These are phyloP conservation scores for Panthera leo DNA, from an alignment of 2,113 vertebrate genomes.

Conservation along the genomic window DNA sequence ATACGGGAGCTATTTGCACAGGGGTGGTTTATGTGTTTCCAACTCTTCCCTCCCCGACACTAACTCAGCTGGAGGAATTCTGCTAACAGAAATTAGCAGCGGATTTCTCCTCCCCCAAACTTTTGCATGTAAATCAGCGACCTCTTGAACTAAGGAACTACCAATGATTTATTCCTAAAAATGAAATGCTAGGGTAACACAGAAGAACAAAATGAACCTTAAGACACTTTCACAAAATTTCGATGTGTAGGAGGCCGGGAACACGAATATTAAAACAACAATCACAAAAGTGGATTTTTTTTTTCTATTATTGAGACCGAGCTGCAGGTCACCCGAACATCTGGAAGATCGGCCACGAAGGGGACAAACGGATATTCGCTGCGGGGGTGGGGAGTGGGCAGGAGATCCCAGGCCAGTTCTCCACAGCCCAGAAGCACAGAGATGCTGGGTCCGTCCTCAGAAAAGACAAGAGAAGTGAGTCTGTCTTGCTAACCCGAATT, in stretches of 20 bases:
- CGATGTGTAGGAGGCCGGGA: neutral
- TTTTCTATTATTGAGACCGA: neutral
- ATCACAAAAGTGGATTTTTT: neutral
- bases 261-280: neutral
- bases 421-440: neutral
- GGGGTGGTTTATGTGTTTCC: neutral
- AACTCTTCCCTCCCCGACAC: neutral
- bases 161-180: neutral
- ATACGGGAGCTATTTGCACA: neutral
- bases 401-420: neutral
- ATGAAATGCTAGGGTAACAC: neutral
- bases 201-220: neutral
- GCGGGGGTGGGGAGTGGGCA: no score
- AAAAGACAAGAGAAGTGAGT: neutral
- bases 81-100: neutral
- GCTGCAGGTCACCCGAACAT: neutral
- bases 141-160: neutral
- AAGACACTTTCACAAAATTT: neutral
- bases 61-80: neutral
- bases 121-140: neutral
- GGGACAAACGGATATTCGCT: neutral
- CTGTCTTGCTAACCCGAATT: neutral
- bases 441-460: neutral
- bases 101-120: neutral
- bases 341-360: neutral